Percentiles rank a stretch among this genome's conserved stretches.
Evolutionary conservation across 2,888 invertebrate species (phyloP).

Genomic region (Ichneumoninae sp.): DNA sequence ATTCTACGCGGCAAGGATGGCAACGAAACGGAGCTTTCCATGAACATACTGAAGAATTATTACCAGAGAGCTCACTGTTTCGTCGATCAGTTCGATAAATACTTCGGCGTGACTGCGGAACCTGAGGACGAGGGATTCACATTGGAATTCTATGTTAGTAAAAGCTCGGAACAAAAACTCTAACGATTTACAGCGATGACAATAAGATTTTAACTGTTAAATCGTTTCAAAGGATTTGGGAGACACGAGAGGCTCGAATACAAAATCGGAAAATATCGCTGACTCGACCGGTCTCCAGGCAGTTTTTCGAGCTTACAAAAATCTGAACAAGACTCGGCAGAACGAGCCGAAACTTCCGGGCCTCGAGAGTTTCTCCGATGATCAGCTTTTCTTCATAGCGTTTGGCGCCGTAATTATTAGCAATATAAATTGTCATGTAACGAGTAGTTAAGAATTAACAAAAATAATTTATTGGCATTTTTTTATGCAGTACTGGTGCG

Average conservation of each 20-base stretch:
- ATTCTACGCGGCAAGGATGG: slow-evolving; percentile 41
- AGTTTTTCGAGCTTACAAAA: slow-evolving; percentile 88
- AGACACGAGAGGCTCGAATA: not conserved
- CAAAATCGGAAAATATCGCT: slow-evolving; percentile 89
- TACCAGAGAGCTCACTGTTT: slow-evolving; percentile 66
- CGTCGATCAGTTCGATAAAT: slow-evolving; percentile 60
- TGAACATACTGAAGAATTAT: slow-evolving; percentile 45
- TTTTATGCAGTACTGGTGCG: slow-evolving; percentile 54
- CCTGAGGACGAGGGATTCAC: not conserved
- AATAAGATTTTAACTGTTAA: not conserved
- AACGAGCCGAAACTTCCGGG: slow-evolving; percentile 86
- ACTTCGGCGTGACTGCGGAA: slow-evolving; percentile 18
- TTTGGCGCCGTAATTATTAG: slow-evolving; percentile 55
- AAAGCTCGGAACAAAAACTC: not conserved
- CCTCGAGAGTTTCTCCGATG: slow-evolving; percentile 87
- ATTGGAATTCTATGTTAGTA: not conserved
- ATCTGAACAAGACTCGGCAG: slow-evolving; percentile 15
- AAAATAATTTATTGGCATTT: not conserved
- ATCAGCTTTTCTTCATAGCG: slow-evolving; percentile 91
- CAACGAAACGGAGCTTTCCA: slow-evolving; percentile 41
- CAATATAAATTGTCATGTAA: not conserved
- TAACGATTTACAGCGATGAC: not conserved
- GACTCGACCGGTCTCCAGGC: slow-evolving; percentile 93
- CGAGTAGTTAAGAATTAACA: not conserved
- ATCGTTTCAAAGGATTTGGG: not conserved